phyloP scores from a whole-genome alignment of 2,113 vertebrate genomes.

The Alaudala cheleensis region DNA sequence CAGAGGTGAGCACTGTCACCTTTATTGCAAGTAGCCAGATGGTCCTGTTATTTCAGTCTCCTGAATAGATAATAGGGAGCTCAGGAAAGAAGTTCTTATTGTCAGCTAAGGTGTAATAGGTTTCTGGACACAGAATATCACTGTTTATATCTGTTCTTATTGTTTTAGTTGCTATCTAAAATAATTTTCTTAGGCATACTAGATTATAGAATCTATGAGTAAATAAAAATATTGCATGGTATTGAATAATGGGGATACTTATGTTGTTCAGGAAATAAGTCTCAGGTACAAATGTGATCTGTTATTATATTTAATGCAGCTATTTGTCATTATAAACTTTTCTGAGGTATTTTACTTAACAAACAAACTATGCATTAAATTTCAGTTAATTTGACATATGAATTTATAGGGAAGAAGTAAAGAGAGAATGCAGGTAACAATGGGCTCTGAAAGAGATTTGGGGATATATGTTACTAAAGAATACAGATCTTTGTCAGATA shows the following conservation, averaged over 20 bases:
- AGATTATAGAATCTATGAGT: not conserved
- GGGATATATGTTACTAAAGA: not conserved
- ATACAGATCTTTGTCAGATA: not conserved
- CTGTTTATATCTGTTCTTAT: not conserved
- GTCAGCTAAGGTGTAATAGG: not conserved
- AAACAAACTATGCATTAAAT: not conserved
- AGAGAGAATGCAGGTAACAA: not conserved
- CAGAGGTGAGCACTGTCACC: slow-evolving; percentile 14
- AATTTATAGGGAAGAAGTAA: not conserved
- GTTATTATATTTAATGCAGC: not conserved
- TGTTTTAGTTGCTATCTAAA: not conserved
- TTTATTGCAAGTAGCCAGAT: slow-evolving; percentile 31
- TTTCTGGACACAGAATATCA: not conserved
- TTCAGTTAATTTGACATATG: not conserved
- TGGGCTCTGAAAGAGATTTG: not conserved
- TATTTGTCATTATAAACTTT: not conserved
- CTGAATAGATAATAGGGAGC: slow-evolving; percentile 8
- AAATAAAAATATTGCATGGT: not conserved
- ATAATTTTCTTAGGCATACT: not conserved
- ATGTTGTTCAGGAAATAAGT: not conserved
- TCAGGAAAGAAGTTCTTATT: not conserved
- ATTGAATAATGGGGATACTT: not conserved
- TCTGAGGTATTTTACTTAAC: not conserved
- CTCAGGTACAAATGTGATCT: not conserved
- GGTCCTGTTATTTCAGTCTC: slow-evolving; percentile 22